Conservation (phyloP, 92 coral and sea anemone species). For the Meandrina meandrites region DNA sequence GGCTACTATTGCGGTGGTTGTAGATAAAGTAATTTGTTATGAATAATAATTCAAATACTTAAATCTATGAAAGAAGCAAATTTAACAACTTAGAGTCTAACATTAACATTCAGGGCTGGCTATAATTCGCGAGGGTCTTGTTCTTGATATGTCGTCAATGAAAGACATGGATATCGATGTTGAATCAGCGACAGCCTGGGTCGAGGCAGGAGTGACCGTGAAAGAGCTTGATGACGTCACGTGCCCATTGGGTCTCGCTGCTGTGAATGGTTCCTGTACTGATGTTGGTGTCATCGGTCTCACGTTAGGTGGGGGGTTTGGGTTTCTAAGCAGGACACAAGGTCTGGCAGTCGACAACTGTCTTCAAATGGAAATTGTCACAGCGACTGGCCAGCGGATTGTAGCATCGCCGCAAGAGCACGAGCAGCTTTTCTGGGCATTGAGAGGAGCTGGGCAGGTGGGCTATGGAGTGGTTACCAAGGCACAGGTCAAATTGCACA, state of each 20-base stretch:
- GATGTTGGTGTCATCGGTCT: conserved; percentile 32
- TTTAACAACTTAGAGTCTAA: neutral
- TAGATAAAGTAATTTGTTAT: neutral
- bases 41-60: neutral
- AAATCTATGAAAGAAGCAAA: no score
- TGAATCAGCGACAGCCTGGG: conserved; percentile 39
- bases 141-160: conserved; percentile 38
- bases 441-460: conserved; percentile 40
- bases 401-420: conserved; percentile 37
- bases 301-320: conserved; percentile 38
- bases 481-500: conserved; percentile 30
- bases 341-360: conserved; percentile 41
- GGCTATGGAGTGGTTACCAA: conserved; percentile 48
- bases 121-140: conserved; percentile 18
- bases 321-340: conserved; percentile 40
- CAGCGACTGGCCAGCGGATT: conserved; percentile 31
- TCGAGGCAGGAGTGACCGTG: conserved; percentile 44
- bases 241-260: conserved; percentile 42
- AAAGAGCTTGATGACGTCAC: conserved; percentile 40
- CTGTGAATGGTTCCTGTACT: conserved; percentile 37
- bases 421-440: conserved; percentile 36
- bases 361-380: conserved; percentile 31
- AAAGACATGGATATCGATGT: conserved; percentile 18
- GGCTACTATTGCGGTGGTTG: neutral
- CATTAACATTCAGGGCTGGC: conserved; percentile 12